phyloP scores from a whole-genome alignment of 1,140 invertebrate species.

The Bombus impatiens region DNA sequence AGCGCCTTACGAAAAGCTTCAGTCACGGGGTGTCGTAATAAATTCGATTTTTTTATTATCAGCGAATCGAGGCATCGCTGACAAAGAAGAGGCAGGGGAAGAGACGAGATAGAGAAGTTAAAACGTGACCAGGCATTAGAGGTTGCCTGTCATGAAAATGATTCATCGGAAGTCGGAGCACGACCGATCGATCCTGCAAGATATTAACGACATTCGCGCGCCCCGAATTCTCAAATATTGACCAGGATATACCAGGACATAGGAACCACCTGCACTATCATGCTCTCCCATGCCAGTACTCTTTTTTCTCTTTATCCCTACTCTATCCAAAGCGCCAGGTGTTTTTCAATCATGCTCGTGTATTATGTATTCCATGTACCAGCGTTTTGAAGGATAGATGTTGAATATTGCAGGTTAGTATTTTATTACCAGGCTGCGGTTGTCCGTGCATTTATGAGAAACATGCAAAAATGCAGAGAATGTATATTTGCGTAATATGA shows the following conservation, averaged over 20 bases:
- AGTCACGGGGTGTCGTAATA: conserved; percentile 61
- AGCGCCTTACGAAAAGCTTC: conserved; percentile 25
- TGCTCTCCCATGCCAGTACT: background rate
- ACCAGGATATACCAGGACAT: background rate
- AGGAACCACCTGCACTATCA: conserved; percentile 4
- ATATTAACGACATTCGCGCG: conserved; percentile 64
- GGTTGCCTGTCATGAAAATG: conserved; percentile 63
- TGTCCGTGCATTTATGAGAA: too few species aligned
- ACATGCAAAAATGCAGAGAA: too few species aligned
- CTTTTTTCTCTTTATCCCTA: background rate
- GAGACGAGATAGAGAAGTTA: conserved; percentile 34
- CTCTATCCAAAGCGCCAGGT: conserved; percentile 6
- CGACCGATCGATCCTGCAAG: conserved; percentile 67
- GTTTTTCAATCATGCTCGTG: background rate
- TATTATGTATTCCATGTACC: background rate
- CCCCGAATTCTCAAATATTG: conserved; percentile 43
- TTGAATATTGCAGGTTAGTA: too few species aligned
- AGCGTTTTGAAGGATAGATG: background rate
- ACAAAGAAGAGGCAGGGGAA: conserved; percentile 17
- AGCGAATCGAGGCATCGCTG: conserved; percentile 18
- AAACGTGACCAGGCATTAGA: conserved; percentile 70
- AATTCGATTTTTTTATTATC: conserved; percentile 60
- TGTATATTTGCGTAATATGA: too few species aligned
- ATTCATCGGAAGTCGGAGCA: conserved; percentile 66
- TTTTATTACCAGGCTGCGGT: too few species aligned